These are phyloP conservation scores for Drosophila auraria DNA, from an alignment of 1,140 invertebrate species.

Conservation along the genomic window DNA sequence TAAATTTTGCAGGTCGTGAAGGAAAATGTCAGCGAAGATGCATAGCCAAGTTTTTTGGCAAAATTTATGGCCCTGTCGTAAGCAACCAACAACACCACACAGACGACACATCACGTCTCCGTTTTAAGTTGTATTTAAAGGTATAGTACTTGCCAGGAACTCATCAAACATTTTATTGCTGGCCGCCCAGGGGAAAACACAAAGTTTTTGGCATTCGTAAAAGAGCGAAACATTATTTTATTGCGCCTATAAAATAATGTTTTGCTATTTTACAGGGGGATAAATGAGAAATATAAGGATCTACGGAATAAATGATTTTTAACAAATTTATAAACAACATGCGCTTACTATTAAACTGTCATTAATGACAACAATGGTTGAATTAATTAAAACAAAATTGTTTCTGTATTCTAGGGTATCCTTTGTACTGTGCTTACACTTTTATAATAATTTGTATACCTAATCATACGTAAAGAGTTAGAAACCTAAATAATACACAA, in stretches of 20 bases:
- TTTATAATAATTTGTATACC: neutral
- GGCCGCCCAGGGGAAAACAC: neutral
- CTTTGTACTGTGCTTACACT: neutral
- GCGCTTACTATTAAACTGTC: neutral
- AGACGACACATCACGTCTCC: conserved; percentile 28
- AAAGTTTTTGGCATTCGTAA: conserved; percentile 14
- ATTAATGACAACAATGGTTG: too few relatives aligned
- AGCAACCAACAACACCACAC: conserved; percentile 24
- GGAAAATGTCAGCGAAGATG: conserved; percentile 67
- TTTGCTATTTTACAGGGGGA: neutral
- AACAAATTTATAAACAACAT: neutral
- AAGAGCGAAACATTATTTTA: conserved; percentile 2
- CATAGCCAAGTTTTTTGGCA: conserved; percentile 55
- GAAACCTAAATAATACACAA: too few relatives aligned
- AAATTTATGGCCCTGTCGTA: conserved; percentile 63
- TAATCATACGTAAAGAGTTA: too few relatives aligned
- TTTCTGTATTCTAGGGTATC: too few relatives aligned
- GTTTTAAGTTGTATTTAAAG: conserved; percentile 53
- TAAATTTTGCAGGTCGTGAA: conserved; percentile 72
- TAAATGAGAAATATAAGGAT: neutral
- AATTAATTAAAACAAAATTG: too few relatives aligned
- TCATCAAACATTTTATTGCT: conserved; percentile 46
- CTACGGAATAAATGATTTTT: conserved; percentile 10
- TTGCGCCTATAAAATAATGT: neutral
- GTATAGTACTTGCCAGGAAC: conserved; percentile 9